Conservation (phyloP, 2,888 invertebrate species). For the Nemotelus nigrinus region DNA sequence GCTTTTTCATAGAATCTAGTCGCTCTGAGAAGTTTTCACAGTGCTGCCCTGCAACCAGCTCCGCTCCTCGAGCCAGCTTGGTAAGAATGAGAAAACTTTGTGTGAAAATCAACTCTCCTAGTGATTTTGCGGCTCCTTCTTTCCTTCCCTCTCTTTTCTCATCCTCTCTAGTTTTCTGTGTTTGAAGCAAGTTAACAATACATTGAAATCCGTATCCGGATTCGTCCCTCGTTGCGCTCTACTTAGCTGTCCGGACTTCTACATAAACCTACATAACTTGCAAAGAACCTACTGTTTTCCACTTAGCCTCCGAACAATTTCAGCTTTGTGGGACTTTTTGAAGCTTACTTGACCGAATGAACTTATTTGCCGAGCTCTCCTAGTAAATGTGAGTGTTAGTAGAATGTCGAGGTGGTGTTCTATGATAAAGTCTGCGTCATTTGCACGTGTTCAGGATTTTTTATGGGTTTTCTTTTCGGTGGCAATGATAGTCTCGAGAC, state of each 20-base stretch:
- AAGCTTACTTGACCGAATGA: conserved; percentile 37
- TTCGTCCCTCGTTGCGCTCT: neutral
- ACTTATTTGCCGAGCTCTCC: neutral
- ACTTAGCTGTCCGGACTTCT: neutral
- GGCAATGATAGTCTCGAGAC: no score
- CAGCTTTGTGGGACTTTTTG: conserved; percentile 17
- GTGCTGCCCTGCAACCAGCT: no score
- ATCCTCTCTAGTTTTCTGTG: no score
- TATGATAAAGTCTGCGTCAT: no score
- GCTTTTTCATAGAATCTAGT: no score
- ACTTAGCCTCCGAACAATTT: conserved; percentile 6
- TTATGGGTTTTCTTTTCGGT: no score
- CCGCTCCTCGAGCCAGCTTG: neutral
- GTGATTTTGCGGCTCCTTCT: conserved; percentile 29
- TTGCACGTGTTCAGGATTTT: no score
- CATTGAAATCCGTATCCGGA: neutral
- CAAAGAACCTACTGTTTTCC: neutral
- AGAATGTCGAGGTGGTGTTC: no score
- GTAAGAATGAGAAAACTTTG: conserved; percentile 27
- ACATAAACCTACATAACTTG: no score
- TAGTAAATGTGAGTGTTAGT: no score
- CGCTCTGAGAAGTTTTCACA: no score
- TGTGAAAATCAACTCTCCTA: conserved; percentile 12
- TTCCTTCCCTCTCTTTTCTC: neutral
- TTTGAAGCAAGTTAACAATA: no score